Percentiles rank a stretch among this genome's conserved stretches.
Conservation (phyloP, 1,140 invertebrate species). For the Cardiocondyla obscurior region DNA sequence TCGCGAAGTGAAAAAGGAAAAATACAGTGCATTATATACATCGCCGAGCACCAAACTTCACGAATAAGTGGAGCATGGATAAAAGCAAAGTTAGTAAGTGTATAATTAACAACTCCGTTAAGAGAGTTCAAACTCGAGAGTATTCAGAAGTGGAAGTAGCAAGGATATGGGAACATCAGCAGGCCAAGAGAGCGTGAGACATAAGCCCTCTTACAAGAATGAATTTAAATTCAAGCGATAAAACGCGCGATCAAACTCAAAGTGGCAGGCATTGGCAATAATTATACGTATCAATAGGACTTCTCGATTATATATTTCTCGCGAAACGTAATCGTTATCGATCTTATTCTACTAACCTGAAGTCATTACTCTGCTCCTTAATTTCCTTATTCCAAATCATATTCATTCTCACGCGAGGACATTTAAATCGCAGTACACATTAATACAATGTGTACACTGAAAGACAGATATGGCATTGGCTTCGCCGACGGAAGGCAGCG, state of each 20-base stretch:
- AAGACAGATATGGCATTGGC: no score
- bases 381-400: neutral
- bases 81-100: slow-evolving; percentile 71
- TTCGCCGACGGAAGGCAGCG: no score
- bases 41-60: slow-evolving; percentile 53
- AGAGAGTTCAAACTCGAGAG: slow-evolving; percentile 56
- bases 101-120: slow-evolving; percentile 65
- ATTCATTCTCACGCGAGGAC: neutral
- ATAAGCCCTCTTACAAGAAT: slow-evolving; percentile 20
- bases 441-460: no score
- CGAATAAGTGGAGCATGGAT: slow-evolving; percentile 67
- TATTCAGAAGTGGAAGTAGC: slow-evolving; percentile 26
- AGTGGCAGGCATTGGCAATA: neutral
- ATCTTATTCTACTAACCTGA: neutral
- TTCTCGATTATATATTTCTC: neutral
- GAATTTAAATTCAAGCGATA: slow-evolving; percentile 38
- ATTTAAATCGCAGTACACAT: no score
- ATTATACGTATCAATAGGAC: neutral
- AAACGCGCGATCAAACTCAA: slow-evolving; percentile 23
- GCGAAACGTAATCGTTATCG: neutral
- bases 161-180: slow-evolving; percentile 32
- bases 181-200: slow-evolving; percentile 27
- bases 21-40: slow-evolving; percentile 44
- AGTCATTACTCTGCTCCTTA: neutral
- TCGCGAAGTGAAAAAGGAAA: slow-evolving; percentile 31